A percentile compares a stretch with the other conserved stretches of the same genome.
Conservation (phyloP, 2,888 invertebrate species). For the Brachypalpus laphriformis region DNA sequence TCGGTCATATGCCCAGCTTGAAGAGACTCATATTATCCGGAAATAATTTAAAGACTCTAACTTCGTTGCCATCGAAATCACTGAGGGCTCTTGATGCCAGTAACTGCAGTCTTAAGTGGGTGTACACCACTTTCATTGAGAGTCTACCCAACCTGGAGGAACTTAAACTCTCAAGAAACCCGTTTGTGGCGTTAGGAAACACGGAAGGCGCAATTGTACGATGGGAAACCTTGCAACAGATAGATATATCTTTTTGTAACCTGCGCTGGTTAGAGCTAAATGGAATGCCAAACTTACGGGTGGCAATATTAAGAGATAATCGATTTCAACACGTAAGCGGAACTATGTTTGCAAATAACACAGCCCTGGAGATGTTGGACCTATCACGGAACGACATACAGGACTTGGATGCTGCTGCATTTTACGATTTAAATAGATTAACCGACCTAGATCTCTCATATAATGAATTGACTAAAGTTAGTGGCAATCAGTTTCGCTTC, state of each 20-base stretch:
- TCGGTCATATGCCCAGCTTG: constrained; percentile 84
- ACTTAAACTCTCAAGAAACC: constrained; percentile 86
- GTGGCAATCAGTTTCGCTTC: constrained; percentile 85
- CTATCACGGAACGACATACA: constrained; percentile 87
- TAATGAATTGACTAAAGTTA: constrained; percentile 86
- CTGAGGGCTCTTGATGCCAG: constrained; percentile 85
- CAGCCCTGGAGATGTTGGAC: constrained; percentile 85
- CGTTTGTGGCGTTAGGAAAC: constrained; percentile 82
- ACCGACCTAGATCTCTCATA: constrained; percentile 87
- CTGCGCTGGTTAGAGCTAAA: constrained; percentile 85
- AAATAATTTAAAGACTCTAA: constrained; percentile 84
- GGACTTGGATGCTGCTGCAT: constrained; percentile 85
- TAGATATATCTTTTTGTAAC: constrained; percentile 87
- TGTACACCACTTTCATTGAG: constrained; percentile 84
- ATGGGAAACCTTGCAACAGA: constrained; percentile 84
- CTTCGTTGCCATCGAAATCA: constrained; percentile 84
- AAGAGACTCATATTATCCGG: constrained; percentile 84
- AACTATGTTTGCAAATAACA: constrained; percentile 85
- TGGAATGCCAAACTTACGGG: constrained; percentile 86
- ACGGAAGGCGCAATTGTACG: too few species aligned
- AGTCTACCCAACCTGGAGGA: constrained; percentile 85
- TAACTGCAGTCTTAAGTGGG: constrained; percentile 84
- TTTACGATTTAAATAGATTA: constrained; percentile 85
- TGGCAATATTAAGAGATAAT: constrained; percentile 86
- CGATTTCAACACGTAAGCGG: constrained; percentile 85